phyloP scores from a whole-genome alignment of 92 coral and sea anemone species.

The Phenganax marumi region DNA sequence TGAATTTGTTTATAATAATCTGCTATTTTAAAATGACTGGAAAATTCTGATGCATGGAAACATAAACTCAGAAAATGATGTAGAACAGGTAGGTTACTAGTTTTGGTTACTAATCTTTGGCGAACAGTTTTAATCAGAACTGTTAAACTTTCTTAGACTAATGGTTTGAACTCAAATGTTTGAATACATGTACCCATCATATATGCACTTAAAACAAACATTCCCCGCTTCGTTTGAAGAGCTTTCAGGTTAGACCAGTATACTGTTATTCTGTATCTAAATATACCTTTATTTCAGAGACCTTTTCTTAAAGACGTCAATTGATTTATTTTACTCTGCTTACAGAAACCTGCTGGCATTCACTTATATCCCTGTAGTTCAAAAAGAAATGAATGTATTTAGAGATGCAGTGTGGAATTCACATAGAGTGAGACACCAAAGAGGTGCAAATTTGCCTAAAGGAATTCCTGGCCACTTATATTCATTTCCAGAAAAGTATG shows the following conservation, averaged over 20 bases:
- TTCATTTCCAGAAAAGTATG: slow-evolving; percentile 53
- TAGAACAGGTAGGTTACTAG: too few species aligned
- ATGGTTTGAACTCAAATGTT: too few species aligned
- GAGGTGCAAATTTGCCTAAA: slow-evolving; percentile 57
- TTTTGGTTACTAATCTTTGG: too few species aligned
- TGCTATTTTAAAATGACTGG: not conserved
- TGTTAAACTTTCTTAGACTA: too few species aligned
- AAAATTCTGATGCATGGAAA: not conserved
- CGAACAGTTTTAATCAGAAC: too few species aligned
- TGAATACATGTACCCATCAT: too few species aligned
- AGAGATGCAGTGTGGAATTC: slow-evolving; percentile 64
- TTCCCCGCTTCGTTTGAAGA: too few species aligned
- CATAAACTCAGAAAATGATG: too few species aligned
- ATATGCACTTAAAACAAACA: too few species aligned
- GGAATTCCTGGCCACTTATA: slow-evolving; percentile 57
- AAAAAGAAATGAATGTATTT: slow-evolving; percentile 22
- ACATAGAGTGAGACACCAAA: slow-evolving; percentile 63
- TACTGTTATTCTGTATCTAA: not conserved
- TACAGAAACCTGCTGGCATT: slow-evolving; percentile 33
- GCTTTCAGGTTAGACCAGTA: not conserved
- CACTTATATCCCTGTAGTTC: slow-evolving; percentile 4
- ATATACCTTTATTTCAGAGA: not conserved
- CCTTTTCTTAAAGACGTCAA: not conserved
- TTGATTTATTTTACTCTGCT: not conserved
- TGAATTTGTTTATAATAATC: not conserved